Conservation (phyloP, 2,888 invertebrate species). For the Macaria liturata region DNA sequence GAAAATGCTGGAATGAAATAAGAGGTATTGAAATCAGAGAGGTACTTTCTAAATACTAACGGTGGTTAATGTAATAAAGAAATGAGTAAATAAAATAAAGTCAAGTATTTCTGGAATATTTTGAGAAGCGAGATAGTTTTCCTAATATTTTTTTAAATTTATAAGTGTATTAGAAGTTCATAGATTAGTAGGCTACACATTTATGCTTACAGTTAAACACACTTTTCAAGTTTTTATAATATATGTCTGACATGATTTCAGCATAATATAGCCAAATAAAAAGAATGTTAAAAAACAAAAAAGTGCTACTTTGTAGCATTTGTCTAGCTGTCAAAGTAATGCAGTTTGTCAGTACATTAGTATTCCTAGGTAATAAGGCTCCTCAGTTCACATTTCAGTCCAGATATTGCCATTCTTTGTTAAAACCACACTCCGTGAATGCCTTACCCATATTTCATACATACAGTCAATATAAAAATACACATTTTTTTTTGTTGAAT, state of each 20-base stretch:
- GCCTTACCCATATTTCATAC: slow-evolving; percentile 8
- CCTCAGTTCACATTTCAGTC: not conserved
- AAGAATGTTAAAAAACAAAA: slow-evolving; percentile 11
- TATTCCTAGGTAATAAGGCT: slow-evolving; percentile 6
- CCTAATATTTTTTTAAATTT: no score
- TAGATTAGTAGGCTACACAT: no score
- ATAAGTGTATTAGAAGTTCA: no score
- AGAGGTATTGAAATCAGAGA: slow-evolving; percentile 3
- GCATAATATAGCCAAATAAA: not conserved
- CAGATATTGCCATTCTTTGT: slow-evolving; percentile 1
- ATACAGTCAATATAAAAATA: slow-evolving; percentile 26
- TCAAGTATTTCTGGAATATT: no score
- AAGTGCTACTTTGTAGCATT: slow-evolving; percentile 1
- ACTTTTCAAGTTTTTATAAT: no score
- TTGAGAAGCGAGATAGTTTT: no score
- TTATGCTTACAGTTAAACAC: no score
- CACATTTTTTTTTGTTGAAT: slow-evolving; percentile 21
- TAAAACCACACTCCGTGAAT: not conserved
- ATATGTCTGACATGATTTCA: no score
- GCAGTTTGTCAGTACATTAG: not conserved
- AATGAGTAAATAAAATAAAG: no score
- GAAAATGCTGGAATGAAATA: slow-evolving; percentile 16
- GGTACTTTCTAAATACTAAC: slow-evolving; percentile 36
- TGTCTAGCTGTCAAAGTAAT: not conserved
- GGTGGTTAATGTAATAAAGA: slow-evolving; percentile 46